These are phyloP conservation scores for Cervus canadensis DNA, from an alignment of 2,113 vertebrate genomes.

Conservation along the genomic window DNA sequence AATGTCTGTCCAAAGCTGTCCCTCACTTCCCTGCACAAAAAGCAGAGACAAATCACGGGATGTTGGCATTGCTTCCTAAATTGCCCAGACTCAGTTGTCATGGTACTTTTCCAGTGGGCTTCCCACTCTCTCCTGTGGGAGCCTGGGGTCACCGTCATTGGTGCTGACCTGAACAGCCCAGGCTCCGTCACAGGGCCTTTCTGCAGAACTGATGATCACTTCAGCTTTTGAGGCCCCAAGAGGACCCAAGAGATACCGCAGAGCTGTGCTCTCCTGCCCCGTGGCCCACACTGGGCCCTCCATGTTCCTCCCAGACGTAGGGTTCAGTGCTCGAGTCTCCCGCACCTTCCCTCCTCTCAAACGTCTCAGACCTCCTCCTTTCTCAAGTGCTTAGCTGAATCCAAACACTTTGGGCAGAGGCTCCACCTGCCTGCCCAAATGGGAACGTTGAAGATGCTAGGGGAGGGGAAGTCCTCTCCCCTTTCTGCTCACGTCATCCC, in stretches of 20 bases:
- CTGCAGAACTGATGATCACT: not conserved
- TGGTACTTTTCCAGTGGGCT: not conserved
- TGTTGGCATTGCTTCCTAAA: not conserved
- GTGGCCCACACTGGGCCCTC: accelerated
- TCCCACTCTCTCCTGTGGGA: not conserved
- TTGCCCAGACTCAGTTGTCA: not conserved
- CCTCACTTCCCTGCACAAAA: not conserved
- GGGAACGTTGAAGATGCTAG: not conserved
- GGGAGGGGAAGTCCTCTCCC: too few relatives aligned
- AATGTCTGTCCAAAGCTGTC: not conserved
- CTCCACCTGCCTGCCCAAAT: not conserved
- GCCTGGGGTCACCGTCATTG: not conserved
- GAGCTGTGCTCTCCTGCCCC: not conserved
- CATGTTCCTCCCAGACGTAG: not conserved
- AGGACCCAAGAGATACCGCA: not conserved
- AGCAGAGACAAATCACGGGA: not conserved
- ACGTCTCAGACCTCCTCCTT: not conserved
- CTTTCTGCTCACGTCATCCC: not conserved
- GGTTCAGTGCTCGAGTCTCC: not conserved
- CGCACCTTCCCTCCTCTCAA: not conserved
- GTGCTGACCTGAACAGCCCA: not conserved
- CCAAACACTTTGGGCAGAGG: not conserved
- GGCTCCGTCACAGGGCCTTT: not conserved
- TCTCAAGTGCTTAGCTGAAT: not conserved
- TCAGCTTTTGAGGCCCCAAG: not conserved